Conservation (phyloP, 2,797 vertebrate species). For the Gouania willdenowi region DNA sequence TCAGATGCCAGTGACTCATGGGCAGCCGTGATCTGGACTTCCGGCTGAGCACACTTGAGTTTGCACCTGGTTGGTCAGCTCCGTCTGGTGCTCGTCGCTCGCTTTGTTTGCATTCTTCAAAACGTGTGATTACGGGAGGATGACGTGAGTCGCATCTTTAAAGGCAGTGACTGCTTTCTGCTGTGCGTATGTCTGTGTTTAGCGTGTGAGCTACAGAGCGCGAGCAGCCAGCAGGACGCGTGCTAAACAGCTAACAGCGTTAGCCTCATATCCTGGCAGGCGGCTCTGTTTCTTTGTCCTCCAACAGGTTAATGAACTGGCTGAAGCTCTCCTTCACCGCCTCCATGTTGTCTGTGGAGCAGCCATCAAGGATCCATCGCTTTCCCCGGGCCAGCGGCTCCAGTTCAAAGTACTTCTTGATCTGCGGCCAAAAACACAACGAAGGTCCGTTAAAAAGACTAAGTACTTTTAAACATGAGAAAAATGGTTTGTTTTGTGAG, state of each 20-base stretch:
- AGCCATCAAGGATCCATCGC: slow-evolving; percentile 93
- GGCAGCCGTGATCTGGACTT: too few relatives aligned
- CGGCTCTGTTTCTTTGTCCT: slow-evolving; percentile 88
- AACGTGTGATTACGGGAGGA: slow-evolving; percentile 18
- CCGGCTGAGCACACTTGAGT: background rate
- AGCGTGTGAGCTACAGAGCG: slow-evolving; percentile 23
- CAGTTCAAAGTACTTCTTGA: slow-evolving; percentile 97
- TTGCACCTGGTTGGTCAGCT: background rate
- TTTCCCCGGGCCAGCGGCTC: slow-evolving; percentile 93
- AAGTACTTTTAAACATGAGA: too few relatives aligned
- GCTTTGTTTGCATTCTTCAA: slow-evolving; percentile 24
- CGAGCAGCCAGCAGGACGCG: slow-evolving; percentile 29
- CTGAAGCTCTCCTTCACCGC: slow-evolving; percentile 89
- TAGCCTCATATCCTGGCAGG: slow-evolving; percentile 86
- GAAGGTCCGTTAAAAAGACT: background rate
- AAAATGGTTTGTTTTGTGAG: too few relatives aligned
- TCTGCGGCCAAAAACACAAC: slow-evolving; percentile 63
- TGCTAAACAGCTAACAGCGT: slow-evolving; percentile 22
- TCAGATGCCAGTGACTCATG: too few relatives aligned
- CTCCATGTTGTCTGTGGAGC: slow-evolving; percentile 85
- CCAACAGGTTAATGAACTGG: slow-evolving; percentile 89
- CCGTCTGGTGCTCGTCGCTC: slow-evolving; percentile 11
- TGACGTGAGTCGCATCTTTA: slow-evolving; percentile 33
- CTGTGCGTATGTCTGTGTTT: slow-evolving; percentile 25
- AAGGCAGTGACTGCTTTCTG: slow-evolving; percentile 24